A percentile compares a stretch with the other conserved stretches of the same genome.
Evolutionary conservation across 2,797 vertebrate genomes (phyloP).

Genomic region (Bovichtus variegatus): DNA sequence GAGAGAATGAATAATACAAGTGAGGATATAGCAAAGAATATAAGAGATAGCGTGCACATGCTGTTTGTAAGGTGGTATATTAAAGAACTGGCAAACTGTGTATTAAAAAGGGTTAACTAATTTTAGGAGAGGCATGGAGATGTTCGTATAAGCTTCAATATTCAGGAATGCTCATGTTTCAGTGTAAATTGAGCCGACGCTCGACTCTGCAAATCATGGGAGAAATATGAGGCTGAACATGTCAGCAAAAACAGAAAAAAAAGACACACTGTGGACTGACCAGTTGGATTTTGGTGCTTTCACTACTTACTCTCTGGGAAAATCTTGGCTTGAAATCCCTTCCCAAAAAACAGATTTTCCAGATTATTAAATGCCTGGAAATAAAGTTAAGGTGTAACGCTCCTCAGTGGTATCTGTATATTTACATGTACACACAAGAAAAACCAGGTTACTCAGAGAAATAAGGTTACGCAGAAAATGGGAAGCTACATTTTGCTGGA

Average conservation of each 20-base stretch:
- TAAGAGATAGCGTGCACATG: not conserved
- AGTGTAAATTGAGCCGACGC: not conserved
- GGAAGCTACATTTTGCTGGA: not conserved
- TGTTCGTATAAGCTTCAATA: not conserved
- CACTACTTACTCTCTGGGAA: conserved; percentile 95
- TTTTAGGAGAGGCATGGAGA: not conserved
- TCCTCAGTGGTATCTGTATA: not conserved
- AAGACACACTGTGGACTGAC: not conserved
- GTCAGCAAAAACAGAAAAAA: not conserved
- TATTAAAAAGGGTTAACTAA: not conserved
- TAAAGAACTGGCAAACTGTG: not conserved
- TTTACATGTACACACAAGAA: not conserved
- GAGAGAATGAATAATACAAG: not conserved
- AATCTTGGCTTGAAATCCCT: conserved; percentile 98
- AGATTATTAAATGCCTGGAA: conserved; percentile 96
- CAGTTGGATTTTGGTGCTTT: not conserved
- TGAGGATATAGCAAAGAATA: conserved; percentile 12
- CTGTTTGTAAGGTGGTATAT: not conserved
- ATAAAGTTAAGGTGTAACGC: conserved; percentile 80
- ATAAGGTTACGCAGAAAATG: not conserved
- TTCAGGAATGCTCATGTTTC: not conserved
- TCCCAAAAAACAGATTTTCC: conserved; percentile 95
- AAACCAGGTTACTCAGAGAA: not conserved
- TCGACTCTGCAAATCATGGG: not conserved
- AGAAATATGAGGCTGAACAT: not conserved